Evolutionary conservation across 2,888 invertebrate species (phyloP), one percentile per base, ranked within the genome.

Genomic region (Lycaena phlaeas): DNA sequence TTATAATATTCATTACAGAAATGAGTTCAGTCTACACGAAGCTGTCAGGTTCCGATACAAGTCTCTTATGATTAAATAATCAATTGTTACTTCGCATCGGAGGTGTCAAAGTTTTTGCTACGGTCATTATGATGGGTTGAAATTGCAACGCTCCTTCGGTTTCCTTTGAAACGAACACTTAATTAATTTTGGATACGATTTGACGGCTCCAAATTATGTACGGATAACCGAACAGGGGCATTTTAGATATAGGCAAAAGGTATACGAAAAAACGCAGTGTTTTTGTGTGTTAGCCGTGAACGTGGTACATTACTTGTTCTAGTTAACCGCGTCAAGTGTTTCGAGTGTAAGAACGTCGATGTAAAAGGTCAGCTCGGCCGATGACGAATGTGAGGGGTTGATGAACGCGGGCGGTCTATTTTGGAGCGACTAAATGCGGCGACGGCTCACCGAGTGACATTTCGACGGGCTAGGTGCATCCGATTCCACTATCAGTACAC

Each of bases 311-410:
- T 53, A 59, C 56, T 43, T 40, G 48, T 49, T 62, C 49, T 51
- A 52, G 57, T 56, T 41, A 52, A 46, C 43, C 40, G 36, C 43
- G 49, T 47, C 46, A 44, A 39, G 47, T 46, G 47, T 49, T 52
- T 54, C 51, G 46, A 42, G 46, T 53, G 30, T 51, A 52, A 49
- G 55, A 49, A 40, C 61, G 54, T 56, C 72, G 62, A 69, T 81
- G 78, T 70, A 76, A 68, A 65, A 66, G 69, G 68, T 62, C 64
- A 62, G 57, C 51, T 54, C 59, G 55, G 57, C 56, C 59, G 69
- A 71, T 77, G 78, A 76, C 74, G 74, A 74, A 70, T 72, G 74
- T 65, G 61, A 75, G 79, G 72, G 82, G 82, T 84, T 82, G 82
- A 71, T 77, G 82, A 84, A 81, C 82, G 82, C 75, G 56, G 52